These are phyloP conservation scores for Propithecus coquereli DNA, from an alignment of 2,113 vertebrate species.

Conservation along the genomic window DNA sequence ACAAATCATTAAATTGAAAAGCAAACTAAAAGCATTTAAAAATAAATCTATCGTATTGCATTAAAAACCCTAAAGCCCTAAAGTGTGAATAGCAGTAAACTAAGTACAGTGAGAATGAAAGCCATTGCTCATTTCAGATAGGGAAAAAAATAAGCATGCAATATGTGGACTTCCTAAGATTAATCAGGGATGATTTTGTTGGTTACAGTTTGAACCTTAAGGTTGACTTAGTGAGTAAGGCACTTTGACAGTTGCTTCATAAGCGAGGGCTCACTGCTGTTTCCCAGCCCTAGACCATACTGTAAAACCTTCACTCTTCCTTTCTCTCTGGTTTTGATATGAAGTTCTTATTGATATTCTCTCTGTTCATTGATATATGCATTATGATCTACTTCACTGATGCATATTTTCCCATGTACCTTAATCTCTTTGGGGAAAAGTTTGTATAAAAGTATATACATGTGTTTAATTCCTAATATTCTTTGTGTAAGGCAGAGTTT, in stretches of 20 bases:
- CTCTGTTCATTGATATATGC: background rate
- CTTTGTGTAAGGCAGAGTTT: background rate
- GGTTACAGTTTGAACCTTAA: background rate
- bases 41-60: constrained; percentile 53
- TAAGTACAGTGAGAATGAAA: background rate
- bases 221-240: background rate
- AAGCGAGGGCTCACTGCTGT: background rate
- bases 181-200: background rate
- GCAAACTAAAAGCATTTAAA: constrained; percentile 37
- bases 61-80: constrained; percentile 19
- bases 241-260: background rate
- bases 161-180: background rate
- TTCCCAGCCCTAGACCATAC: background rate
- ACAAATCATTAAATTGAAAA: constrained; percentile 71
- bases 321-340: background rate
- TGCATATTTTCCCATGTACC: background rate
- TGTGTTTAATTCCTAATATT: background rate
- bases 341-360: background rate
- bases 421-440: background rate
- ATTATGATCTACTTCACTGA: background rate
- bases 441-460: background rate
- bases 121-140: background rate
- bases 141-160: background rate
- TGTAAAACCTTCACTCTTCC: background rate
- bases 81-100: constrained; percentile 34